Evolutionary conservation across 2,113 vertebrate species (phyloP).

Genomic region (Cephalopterus ornatus): DNA sequence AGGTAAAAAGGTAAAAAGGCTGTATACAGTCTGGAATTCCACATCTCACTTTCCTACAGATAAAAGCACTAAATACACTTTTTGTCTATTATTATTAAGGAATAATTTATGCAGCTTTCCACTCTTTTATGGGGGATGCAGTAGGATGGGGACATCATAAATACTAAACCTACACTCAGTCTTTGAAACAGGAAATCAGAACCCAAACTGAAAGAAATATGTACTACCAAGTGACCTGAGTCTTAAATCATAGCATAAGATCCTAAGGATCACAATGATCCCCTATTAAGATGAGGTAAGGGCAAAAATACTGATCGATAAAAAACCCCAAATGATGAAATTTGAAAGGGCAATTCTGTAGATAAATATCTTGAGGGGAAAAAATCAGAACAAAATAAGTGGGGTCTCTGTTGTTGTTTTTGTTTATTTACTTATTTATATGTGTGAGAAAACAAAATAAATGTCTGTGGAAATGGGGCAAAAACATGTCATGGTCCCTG

Average conservation of each 20-base stretch:
- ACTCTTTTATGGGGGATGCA: background rate
- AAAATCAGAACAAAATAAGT: background rate
- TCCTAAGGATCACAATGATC: background rate
- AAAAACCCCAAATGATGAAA: background rate
- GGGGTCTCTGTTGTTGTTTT: accelerated
- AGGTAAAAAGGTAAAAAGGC: background rate
- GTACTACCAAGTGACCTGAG: background rate
- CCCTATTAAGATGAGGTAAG: background rate
- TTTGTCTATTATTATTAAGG: background rate
- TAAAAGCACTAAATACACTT: background rate
- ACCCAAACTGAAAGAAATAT: background rate
- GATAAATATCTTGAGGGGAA: background rate
- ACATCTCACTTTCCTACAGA: background rate
- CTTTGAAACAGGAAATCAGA: background rate
- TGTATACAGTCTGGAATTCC: background rate
- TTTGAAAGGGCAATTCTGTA: background rate
- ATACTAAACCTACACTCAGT: background rate
- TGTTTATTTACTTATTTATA: background rate
- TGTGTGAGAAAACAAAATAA: background rate
- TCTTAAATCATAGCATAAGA: background rate
- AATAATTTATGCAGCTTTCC: background rate
- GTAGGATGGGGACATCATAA: background rate
- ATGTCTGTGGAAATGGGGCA: background rate
- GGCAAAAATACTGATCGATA: background rate
- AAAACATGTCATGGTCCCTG: background rate